Base-by-base conservation (phyloP, 1,140 invertebrate species). In the Temnothorax curvispinosus region DNA sequence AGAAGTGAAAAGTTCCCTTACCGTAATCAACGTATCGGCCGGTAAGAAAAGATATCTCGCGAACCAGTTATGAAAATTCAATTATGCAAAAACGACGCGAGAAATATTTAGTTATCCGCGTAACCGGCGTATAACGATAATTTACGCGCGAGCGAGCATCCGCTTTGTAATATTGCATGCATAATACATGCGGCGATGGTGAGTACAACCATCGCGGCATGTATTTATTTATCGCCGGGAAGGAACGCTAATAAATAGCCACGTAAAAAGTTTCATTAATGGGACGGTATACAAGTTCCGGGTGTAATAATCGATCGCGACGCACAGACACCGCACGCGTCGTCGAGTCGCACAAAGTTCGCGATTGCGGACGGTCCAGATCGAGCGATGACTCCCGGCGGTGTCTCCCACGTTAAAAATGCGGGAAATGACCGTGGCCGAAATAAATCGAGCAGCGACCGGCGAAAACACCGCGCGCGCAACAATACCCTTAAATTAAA, bases 401-500 rank as follows among this genome's bases (percentile, higher is more conserved):
- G 0, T 41, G 50, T 84, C 65, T 90, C 75, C 72, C 88, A 88
- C 85, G 90, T 91, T 88, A 88, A 91, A 88, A 88, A 91, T 85
- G 62, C 72, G 85, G 81, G 85, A 87, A 90, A 88, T 50, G 62
- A 80, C 0, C 56, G 56, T n/a, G 67, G 76, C n/a, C 13, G 74
- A 86, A 84, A 87, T 89, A 89, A 87, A 85, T 88, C 84, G 81
- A 47, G 78, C 84, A 58, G 21, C 1, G 50, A 44, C 9, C 52
- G 58, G 52, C 82, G 85, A 85, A 88, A 87, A 88, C 52, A 78
- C 9, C 56, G 77, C 38, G 74, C 75, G 72, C 75, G 80, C 82
- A 88, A 94, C 93, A 94, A 94, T 94, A 74, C 90, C 52, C 89
- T 91, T 91, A 93, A 94, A 94, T 94, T 94, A 92, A 93, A 93